These are phyloP conservation scores for Tetrax tetrax DNA, from an alignment of 2,113 vertebrate genomes.

Conservation along the genomic window DNA sequence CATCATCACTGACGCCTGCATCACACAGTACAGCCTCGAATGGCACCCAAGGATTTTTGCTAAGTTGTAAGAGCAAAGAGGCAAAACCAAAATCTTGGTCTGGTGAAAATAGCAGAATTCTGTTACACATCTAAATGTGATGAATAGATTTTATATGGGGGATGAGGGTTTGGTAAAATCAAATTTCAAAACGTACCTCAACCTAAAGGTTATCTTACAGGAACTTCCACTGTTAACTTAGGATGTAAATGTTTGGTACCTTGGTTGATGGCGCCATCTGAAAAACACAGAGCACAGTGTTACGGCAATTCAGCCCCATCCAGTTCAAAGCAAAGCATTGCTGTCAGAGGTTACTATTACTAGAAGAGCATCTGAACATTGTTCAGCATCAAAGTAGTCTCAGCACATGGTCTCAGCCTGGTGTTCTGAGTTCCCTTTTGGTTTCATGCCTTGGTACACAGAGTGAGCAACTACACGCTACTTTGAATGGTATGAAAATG, in stretches of 20 bases:
- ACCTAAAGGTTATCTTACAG: not conserved
- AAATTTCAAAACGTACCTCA: not conserved
- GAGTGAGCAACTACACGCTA: not conserved
- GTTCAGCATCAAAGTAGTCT: not conserved
- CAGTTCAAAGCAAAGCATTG: not conserved
- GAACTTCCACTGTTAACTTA: not conserved
- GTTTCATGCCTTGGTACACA: not conserved
- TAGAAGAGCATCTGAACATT: not conserved
- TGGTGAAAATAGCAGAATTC: not conserved
- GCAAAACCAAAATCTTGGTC: not conserved
- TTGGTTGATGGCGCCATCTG: not conserved
- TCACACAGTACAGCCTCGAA: not conserved
- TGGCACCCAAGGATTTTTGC: not conserved
- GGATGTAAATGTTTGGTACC: not conserved
- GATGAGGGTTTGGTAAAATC: not conserved
- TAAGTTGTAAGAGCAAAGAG: not conserved
- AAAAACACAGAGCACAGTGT: not conserved
- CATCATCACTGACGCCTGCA: not conserved
- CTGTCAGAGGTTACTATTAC: not conserved
- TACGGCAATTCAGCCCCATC: not conserved
- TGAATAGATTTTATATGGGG: not conserved
- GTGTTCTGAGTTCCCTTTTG: not conserved
- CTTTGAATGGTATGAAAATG: not conserved
- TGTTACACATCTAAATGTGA: not conserved
- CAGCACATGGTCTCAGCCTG: not conserved